Base-by-base conservation (phyloP, 1,140 invertebrate genomes). In the Paramacrobiotus metropolitanus region DNA sequence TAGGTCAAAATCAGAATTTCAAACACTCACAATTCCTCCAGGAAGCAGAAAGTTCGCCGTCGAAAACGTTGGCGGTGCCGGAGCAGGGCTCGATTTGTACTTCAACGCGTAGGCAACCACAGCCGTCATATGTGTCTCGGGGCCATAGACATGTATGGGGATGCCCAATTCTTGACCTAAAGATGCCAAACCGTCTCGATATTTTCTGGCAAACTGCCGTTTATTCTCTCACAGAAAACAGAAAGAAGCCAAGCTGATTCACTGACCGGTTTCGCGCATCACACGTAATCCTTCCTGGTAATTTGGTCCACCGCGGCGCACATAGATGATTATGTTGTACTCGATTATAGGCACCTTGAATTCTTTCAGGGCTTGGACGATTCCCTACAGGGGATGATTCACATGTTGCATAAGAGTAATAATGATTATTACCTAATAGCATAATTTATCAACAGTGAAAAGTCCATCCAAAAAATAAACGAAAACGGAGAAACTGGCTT, bases 121-220 rank as follows among this genome's bases (percentile, higher is more conserved):
- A 9, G 91, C 85, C 0, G 95, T 99, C 95, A 99, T 98, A 73
- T 98, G 94, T 9, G 89, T 94, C 74, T 99, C 95, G 0, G 94
- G 94, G 0, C 95, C 95, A 72, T 95, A 99, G 29, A 99, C 94
- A 68, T 81, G 76, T 65, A 97, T 81, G 0, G 92, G 89, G 68
- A 99, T 87, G 59, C 85, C 85, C 24, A 94, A 77, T 21, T 84
- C 83, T 67, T 86, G 81, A 31, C 90, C 91, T 71, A 63, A 62
- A 61, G 44, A 63, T 40, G 64, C 65, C 61, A 55, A 21, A 62
- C 0, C 59, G 29, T 62, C 20, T 60, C 18, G 20, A 9, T 60
- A n/a, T 62, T 62, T 20, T 62, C 15, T 63, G 60, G 55, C 21
- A 31, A 9, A 21, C 9, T 59, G 55, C 29, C 9, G 29, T 21